phyloP scores from a whole-genome alignment of 2,113 vertebrate genomes.

The Hepsetus odoe region DNA sequence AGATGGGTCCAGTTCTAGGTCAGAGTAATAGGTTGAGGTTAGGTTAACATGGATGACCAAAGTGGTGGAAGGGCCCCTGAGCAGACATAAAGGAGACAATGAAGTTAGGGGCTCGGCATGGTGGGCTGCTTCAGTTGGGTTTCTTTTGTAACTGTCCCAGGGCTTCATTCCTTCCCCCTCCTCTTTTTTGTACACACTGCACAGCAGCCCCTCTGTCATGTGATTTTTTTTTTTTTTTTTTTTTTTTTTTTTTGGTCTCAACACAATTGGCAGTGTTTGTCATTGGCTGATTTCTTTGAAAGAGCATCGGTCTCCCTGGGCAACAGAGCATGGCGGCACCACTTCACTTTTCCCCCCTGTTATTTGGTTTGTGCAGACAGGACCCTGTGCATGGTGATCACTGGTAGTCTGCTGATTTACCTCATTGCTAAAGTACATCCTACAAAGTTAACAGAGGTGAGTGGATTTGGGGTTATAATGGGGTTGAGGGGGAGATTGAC shows the following conservation, averaged over 20 bases:
- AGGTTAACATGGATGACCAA: neutral
- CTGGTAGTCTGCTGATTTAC: conserved; percentile 51
- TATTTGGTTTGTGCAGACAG: conserved; percentile 51
- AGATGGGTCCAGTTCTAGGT: neutral
- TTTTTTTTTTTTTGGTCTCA: conserved; percentile 69
- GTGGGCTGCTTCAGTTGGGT: conserved; percentile 27
- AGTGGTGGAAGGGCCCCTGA: conserved; percentile 19
- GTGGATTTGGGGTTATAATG: conserved; percentile 38
- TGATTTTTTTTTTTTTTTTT: conserved; percentile 73
- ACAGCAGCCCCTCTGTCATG: conserved; percentile 72
- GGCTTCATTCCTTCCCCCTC: conserved; percentile 24
- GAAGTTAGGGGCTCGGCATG: conserved; percentile 29
- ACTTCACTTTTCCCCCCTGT: conserved; percentile 70
- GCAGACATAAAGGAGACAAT: conserved; percentile 26
- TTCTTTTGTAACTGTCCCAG: conserved; percentile 52
- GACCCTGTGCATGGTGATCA: conserved; percentile 63
- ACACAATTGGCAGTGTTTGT: conserved; percentile 76
- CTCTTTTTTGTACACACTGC: conserved; percentile 54
- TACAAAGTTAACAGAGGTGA: conserved; percentile 57
- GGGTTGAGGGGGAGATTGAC: neutral
- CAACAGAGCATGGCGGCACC: conserved; percentile 76
- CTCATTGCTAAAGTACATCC: conserved; percentile 27
- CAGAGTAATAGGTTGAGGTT: neutral
- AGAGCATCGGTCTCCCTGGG: conserved; percentile 79
- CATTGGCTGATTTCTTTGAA: conserved; percentile 78